phyloP scores from a whole-genome alignment of 35 echinoderm and acorn worm species.

The Amphiura filiformis region DNA sequence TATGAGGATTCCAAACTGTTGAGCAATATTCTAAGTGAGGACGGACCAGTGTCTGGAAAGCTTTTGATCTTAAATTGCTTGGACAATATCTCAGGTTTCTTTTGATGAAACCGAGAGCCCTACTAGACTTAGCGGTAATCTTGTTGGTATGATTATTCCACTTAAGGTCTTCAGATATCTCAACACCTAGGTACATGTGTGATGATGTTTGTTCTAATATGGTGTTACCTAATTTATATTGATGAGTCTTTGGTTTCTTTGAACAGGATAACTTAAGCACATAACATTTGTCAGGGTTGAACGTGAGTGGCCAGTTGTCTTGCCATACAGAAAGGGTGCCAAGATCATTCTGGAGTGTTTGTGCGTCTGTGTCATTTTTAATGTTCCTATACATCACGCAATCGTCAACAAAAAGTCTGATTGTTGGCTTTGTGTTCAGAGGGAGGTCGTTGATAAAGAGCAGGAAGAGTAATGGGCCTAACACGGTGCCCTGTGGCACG shows the following conservation, averaged over 20 bases:
- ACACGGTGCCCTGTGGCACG: conserved; percentile 62
- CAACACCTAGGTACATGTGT: conserved; percentile 37
- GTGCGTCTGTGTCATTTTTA: neutral
- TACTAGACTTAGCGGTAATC: neutral
- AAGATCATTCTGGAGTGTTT: neutral
- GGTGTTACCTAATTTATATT: conserved; percentile 28
- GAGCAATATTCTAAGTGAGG: neutral
- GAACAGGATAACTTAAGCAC: conserved; percentile 24
- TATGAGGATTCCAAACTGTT: conserved; percentile 26
- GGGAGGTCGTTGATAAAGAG: conserved; percentile 53
- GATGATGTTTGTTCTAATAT: conserved; percentile 26
- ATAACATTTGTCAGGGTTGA: conserved; percentile 34
- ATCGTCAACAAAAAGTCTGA: conserved; percentile 63
- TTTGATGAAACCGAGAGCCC: neutral
- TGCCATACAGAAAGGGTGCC: conserved; percentile 6
- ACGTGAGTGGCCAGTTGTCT: conserved; percentile 31
- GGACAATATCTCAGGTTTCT: neutral
- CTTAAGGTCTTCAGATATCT: neutral
- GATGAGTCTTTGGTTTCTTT: conserved; percentile 3
- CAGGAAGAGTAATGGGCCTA: conserved; percentile 51
- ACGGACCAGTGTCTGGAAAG: neutral
- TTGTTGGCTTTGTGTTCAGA: neutral
- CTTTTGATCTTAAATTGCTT: neutral
- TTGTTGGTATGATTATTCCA: conserved; percentile 22
- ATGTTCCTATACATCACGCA: conserved; percentile 45